Percentiles rank a stretch among this genome's conserved stretches.
Evolutionary conservation across 2,797 vertebrate species (phyloP).

Genomic region (Falco rusticolus): DNA sequence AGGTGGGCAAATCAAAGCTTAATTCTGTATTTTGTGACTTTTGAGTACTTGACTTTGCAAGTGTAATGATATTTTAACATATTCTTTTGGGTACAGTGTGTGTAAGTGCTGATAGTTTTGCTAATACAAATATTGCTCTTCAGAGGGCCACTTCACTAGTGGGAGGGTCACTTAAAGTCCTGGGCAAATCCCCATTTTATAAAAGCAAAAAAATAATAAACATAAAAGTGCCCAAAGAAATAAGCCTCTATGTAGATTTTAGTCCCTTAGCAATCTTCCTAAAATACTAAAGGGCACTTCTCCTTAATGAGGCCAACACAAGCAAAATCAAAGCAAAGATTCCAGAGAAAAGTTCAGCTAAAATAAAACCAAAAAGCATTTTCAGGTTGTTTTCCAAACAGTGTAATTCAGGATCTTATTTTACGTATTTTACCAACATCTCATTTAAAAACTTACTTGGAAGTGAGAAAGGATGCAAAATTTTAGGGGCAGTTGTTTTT

Average conservation of each 20-base stretch:
- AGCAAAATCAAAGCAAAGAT: background rate
- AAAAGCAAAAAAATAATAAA: background rate
- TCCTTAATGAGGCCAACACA: background rate
- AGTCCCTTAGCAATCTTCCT: background rate
- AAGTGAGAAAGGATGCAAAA: background rate
- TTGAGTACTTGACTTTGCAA: background rate
- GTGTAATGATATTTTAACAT: background rate
- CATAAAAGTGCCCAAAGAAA: background rate
- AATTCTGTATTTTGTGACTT: background rate
- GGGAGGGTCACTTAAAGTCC: background rate
- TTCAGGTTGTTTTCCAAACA: background rate
- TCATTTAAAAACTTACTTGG: background rate
- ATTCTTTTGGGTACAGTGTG: background rate
- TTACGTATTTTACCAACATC: background rate
- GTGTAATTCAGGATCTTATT: background rate
- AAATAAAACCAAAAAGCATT: background rate
- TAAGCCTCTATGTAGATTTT: background rate
- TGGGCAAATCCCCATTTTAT: background rate
- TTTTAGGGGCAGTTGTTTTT: background rate
- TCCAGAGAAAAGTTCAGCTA: background rate
- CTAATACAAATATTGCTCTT: background rate
- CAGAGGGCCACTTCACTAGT: background rate
- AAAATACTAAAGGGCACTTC: background rate
- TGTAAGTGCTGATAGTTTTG: background rate
- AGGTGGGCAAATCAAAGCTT: background rate